phyloP scores from a whole-genome alignment of 2,113 vertebrate species.

The Thalassoma bifasciatum region DNA sequence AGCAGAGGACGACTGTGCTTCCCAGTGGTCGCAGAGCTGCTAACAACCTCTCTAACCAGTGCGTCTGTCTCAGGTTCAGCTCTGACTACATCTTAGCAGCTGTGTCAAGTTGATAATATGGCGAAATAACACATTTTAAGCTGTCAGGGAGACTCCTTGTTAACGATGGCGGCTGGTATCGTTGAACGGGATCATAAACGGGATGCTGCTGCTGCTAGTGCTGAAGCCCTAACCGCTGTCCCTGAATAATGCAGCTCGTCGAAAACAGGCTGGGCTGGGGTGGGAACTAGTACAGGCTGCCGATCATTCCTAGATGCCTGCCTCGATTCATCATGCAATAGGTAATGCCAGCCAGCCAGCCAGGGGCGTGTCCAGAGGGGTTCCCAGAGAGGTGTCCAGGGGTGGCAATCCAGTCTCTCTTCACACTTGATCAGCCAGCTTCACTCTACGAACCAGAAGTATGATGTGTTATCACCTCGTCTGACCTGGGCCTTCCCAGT shows the following conservation, averaged over 20 bases:
- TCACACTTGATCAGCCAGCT: too few species aligned
- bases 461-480: too few species aligned
- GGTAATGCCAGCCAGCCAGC: background rate
- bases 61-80: fast-evolving
- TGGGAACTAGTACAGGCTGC: background rate
- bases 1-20: slow-evolving; percentile 27
- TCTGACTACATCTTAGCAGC: too few species aligned
- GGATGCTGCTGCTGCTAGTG: slow-evolving; percentile 11
- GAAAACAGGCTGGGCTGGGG: background rate
- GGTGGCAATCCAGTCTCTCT: too few species aligned
- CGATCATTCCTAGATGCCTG: background rate
- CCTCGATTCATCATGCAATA: background rate
- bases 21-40: background rate
- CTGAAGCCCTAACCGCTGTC: too few species aligned
- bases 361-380: background rate
- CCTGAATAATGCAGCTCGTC: background rate
- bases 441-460: too few species aligned
- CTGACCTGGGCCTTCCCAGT: too few species aligned
- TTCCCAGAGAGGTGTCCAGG: too few species aligned
- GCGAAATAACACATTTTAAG: too few species aligned
- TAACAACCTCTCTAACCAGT: background rate
- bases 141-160: background rate
- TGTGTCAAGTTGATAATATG: background rate
- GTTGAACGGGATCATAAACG: background rate
- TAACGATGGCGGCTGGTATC: background rate